Evolutionary conservation across 2,888 invertebrate genomes (phyloP), one percentile per base, ranked within the genome.

Genomic region (Nemoura dubitans): DNA sequence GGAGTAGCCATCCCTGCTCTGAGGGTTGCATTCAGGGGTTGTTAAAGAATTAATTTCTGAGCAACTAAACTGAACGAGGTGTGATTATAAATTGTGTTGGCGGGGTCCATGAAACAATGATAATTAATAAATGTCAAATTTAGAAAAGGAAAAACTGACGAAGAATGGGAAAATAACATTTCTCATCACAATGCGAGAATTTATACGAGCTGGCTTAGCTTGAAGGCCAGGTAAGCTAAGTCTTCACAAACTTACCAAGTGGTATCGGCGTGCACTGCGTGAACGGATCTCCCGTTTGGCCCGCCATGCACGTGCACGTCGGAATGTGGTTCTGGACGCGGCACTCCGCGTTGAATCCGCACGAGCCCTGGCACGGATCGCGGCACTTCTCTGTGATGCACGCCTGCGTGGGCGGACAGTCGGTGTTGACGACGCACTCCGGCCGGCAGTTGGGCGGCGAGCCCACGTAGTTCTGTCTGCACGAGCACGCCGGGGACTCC

Each of bases 261-360:
- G 28, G 26, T 6, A 94, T 93, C 82, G 93, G 92, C 89, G 92
- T 92, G 90, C 96, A 96, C 88, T 93, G 92, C 59, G 94, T 93
- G 90, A 96, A 96, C 59, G 96, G 95, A 93, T 96, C 95, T 76
- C 97, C 97, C 87, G 94, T 94, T 89, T 93, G 94, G 82, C 94
- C 94, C 86, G 91, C 90, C 1, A 93, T 92, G 90, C 95, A 95
- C 29, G 92, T 92, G 88, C 93, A 93, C 77, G 91, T 91, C 14
- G 92, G 92, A 36, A 91, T 91, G 88, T 92, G 92, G 89, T 92
- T 92, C 88, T 89, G 90, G 29, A 92, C 92, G 59, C 90, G 89
- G 89, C 93, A 93, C 86, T 91, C 90, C n/a, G 93, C 92, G 89
- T 91, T 91, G n/a, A 92, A 89, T 21, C 93, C 93, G 89, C 93